phyloP scores from a whole-genome alignment of 2,113 vertebrate species.

The Neolamprologus sp. region DNA sequence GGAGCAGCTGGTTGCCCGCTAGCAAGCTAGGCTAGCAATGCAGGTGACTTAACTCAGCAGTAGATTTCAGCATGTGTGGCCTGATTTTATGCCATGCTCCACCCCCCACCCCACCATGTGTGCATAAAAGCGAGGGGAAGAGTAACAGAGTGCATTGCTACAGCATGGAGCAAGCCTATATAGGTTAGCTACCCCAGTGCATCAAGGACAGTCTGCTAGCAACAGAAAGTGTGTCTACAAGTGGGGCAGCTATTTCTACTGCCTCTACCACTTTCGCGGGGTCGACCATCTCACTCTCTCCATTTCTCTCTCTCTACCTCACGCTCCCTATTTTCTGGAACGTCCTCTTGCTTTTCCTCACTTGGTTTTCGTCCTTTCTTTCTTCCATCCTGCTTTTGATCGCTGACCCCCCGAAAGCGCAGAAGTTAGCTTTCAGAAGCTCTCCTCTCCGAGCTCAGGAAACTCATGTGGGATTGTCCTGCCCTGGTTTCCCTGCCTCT shows the following conservation, averaged over 20 bases:
- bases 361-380: background rate
- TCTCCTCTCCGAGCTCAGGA: background rate
- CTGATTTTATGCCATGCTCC: conserved; percentile 42
- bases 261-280: conserved; percentile 63
- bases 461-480: conserved; percentile 37
- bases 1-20: conserved; percentile 69
- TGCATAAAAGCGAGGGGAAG: background rate
- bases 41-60: conserved; percentile 69
- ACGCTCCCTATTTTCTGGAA: conserved; percentile 27
- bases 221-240: conserved; percentile 74
- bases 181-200: conserved; percentile 67
- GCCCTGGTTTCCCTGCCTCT: conserved; percentile 39
- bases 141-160: background rate
- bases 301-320: background rate
- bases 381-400: background rate
- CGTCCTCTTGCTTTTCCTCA: conserved; percentile 11
- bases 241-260: conserved; percentile 79
- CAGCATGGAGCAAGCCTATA: conserved; percentile 47
- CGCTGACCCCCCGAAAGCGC: background rate
- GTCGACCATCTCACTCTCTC: conserved; percentile 53
- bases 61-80: conserved; percentile 59
- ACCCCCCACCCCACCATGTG: background rate
- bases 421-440: conserved; percentile 5
- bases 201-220: conserved; percentile 62
- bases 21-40: conserved; percentile 59